Conservation (phyloP, 2,888 invertebrate genomes). For the Orthosia cruda region DNA sequence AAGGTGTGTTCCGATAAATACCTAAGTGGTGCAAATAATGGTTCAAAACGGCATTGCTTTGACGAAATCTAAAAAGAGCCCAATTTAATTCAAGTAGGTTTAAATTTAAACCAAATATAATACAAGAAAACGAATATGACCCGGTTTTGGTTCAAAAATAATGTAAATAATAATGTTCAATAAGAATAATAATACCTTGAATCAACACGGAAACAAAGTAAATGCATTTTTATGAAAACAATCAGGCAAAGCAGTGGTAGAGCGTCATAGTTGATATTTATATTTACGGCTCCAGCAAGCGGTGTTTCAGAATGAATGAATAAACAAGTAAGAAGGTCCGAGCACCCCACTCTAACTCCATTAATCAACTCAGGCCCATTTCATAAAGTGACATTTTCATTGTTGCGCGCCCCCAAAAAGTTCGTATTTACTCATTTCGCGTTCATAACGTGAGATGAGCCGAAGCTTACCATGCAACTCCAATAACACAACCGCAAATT, state of each 20-base stretch:
- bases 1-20: constrained; percentile 6
- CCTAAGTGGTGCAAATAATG: background rate
- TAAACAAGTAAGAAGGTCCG: constrained; percentile 85
- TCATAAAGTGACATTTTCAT: constrained; percentile 91
- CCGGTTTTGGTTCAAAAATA: no score
- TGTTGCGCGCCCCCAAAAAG: constrained; percentile 85
- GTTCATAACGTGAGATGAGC: constrained; percentile 80
- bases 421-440: constrained; percentile 86
- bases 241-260: constrained; percentile 41
- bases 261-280: constrained; percentile 69
- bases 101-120: no score
- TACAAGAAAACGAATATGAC: no score
- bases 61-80: no score
- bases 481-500: constrained; percentile 79
- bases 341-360: constrained; percentile 82
- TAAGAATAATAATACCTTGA: constrained; percentile 18
- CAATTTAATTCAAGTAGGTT: no score
- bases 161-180: no score
- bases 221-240: constrained; percentile 43
- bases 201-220: constrained; percentile 21
- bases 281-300: constrained; percentile 72
- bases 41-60: background rate
- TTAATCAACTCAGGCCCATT: constrained; percentile 88
- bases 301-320: constrained; percentile 76
- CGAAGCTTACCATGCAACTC: constrained; percentile 77